Evolutionary conservation across 2,113 vertebrate genomes (phyloP), one percentile per base, ranked within the genome.

Genomic region (Hyperopisus bebe): DNA sequence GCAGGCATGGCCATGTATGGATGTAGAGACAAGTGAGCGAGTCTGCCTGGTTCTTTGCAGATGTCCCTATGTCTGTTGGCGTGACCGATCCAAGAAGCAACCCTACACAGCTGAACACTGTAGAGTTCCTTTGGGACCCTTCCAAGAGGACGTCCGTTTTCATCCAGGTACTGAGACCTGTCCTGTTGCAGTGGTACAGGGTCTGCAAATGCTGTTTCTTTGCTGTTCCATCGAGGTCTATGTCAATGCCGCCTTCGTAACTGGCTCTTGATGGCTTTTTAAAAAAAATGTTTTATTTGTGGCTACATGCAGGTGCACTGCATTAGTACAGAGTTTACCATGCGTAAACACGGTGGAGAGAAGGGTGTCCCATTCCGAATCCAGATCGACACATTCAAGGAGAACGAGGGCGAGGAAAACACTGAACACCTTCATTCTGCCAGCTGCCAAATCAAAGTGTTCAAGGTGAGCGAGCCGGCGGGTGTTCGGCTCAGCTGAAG

Each of bases 361-460:
- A 99, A 99, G 90, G 98, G 98, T 0, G 98, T 99, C 0, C 98
- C 98, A 0, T 99, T 99, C 92, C 97, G 98, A 66, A 94, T 99
- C 82, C 98, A 99, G 94, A 99, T 99, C 0, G 98, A 99, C 93
- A 99, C 98, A 0, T 99, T 99, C 92, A 97, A 98, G 88, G 97
- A 99, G 94, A 97, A 97, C 0, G 97, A 98, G 88, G 96, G 91
- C 0, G 97, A 96, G 35, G 98, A 99, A 44, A 99, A 99, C 91
- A 97, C 97, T 0, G 98, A 99, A 90, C 98, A 99, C 92, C 94
- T 98, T 85, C 98, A 99, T 93, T 99, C 98, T 0, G 98, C 98
- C 93, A 99, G 98, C 95, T 99, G 98, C 94, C 98, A 99, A 95
- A 97, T 99, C 95, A 99, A 99, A 95, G 98, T 99, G 85, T 99